Evolutionary conservation across 2,797 vertebrate genomes (phyloP).

Genomic region (Brachyrhaphis roseni): DNA sequence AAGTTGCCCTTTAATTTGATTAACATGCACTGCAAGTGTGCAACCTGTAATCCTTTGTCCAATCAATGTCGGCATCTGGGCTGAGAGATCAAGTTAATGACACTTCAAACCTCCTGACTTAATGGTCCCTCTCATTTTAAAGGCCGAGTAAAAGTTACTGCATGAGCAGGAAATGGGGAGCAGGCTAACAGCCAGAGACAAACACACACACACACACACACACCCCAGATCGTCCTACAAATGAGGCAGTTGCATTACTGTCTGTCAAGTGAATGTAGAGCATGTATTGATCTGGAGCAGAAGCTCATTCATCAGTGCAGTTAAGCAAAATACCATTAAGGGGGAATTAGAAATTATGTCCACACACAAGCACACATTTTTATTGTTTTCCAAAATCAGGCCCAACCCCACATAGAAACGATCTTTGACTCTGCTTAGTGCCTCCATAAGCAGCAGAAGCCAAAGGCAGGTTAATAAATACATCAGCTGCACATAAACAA

Average conservation of each 20-base stretch:
- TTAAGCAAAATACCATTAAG: slow-evolving; percentile 69
- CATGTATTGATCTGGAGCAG: slow-evolving; percentile 64
- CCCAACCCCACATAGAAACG: not conserved
- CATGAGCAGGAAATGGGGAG: slow-evolving; percentile 23
- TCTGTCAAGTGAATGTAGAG: slow-evolving; percentile 60
- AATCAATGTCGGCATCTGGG: slow-evolving; percentile 45
- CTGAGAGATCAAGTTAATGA: slow-evolving; percentile 58
- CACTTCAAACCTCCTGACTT: slow-evolving; percentile 60
- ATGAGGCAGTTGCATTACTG: slow-evolving; percentile 68
- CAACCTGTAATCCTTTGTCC: slow-evolving; percentile 26
- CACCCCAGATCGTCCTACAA: slow-evolving; percentile 52
- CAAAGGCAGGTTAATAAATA: not conserved
- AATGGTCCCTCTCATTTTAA: slow-evolving; percentile 59
- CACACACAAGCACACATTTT: slow-evolving; percentile 4
- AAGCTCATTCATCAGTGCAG: slow-evolving; percentile 69
- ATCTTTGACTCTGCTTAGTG: not conserved
- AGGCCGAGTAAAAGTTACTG: slow-evolving; percentile 42
- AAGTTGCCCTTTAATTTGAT: slow-evolving; percentile 37
- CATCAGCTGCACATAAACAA: not conserved
- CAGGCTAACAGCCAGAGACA: slow-evolving; percentile 17
- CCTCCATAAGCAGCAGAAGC: not conserved
- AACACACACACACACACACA: slow-evolving; percentile 9
- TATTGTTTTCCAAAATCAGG: not conserved
- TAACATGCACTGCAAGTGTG: slow-evolving; percentile 8
- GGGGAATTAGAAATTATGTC: slow-evolving; percentile 45